Evolutionary conservation across 1,140 invertebrate genomes (phyloP).

Genomic region (Dreissena rostriformis): DNA sequence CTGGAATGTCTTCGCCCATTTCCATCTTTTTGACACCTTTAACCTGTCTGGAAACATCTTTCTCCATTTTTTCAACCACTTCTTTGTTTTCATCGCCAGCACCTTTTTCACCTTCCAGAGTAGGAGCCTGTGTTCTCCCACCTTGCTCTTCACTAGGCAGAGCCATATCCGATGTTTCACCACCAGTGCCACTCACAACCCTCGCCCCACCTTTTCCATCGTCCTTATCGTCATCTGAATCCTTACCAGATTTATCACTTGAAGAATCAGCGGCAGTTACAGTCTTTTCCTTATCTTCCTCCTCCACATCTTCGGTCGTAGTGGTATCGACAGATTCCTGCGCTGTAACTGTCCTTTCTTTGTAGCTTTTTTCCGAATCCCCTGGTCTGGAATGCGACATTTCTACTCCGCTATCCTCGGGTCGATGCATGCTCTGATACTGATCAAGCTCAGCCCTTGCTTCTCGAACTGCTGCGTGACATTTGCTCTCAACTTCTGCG

Average conservation of each 20-base stretch:
- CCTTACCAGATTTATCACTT: constrained; percentile 25
- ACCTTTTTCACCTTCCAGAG: too few relatives aligned
- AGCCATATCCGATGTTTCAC: too few relatives aligned
- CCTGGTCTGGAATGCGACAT: not conserved
- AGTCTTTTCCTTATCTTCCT: constrained; percentile 27
- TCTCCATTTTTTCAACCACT: constrained; percentile 13
- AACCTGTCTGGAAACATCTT: constrained; percentile 1
- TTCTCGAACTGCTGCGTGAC: constrained; percentile 12
- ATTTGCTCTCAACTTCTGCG: constrained; percentile 26
- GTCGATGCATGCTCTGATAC: constrained; percentile 12
- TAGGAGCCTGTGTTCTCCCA: too few relatives aligned
- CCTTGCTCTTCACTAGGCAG: too few relatives aligned
- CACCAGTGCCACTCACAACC: not conserved
- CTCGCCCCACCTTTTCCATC: constrained; percentile 49
- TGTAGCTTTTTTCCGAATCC: not conserved
- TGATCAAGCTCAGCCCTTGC: constrained; percentile 17
- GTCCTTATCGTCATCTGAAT: constrained; percentile 50
- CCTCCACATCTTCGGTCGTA: constrained; percentile 39
- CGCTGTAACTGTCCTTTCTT: constrained; percentile 10
- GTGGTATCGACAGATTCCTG: constrained; percentile 19
- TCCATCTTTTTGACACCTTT: not conserved
- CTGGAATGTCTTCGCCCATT: not conserved
- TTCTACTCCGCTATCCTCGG: not conserved
- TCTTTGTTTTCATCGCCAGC: constrained; percentile 10
- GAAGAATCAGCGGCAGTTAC: constrained; percentile 18